phyloP scores from a whole-genome alignment of 2,797 vertebrate species.

The Heterohyrax brucei region DNA sequence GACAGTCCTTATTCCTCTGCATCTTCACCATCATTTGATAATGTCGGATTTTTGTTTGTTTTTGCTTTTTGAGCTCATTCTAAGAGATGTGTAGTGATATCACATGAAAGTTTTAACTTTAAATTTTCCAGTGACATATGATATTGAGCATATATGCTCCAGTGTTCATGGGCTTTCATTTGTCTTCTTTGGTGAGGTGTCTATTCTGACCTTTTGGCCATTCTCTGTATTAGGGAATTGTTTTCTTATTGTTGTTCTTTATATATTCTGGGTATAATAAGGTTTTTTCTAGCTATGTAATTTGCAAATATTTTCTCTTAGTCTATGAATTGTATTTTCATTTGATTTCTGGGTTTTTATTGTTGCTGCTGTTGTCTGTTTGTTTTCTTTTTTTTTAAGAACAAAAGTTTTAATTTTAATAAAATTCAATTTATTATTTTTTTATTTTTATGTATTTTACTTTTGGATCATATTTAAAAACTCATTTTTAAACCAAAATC shows the following conservation, averaged over 20 bases:
- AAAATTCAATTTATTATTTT: background rate
- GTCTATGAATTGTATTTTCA: background rate
- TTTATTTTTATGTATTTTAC: background rate
- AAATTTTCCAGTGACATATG: background rate
- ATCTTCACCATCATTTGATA: background rate
- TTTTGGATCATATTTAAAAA: background rate
- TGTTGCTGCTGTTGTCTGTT: background rate
- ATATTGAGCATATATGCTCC: background rate
- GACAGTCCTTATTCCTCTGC: background rate
- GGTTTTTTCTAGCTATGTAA: background rate
- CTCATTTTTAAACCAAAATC: background rate
- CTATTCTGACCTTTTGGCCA: background rate
- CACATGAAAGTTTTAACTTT: background rate
- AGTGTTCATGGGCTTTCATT: background rate
- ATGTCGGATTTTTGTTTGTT: background rate
- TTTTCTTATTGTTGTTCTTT: conserved; percentile 3
- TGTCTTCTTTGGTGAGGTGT: background rate
- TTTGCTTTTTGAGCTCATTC: background rate
- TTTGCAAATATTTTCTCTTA: background rate
- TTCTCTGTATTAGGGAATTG: background rate
- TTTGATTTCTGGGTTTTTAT: background rate
- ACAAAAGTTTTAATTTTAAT: background rate
- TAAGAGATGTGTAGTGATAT: background rate
- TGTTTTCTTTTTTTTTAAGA: background rate
- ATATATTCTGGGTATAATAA: background rate